phyloP scores from a whole-genome alignment of 23 tunicate species.

The Trididemnum clinides region DNA sequence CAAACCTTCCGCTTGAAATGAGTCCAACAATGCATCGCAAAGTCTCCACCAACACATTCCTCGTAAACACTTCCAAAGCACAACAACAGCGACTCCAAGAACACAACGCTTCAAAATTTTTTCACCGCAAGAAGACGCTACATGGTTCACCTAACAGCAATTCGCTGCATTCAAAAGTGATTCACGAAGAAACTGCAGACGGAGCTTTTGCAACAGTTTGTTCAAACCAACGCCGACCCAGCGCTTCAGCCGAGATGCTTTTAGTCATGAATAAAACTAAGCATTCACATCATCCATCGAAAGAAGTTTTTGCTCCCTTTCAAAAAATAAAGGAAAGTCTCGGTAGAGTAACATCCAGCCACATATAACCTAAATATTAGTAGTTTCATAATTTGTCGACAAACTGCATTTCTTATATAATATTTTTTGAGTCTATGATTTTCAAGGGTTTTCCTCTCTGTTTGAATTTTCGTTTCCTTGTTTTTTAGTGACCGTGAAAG shows the following conservation, averaged over 20 bases:
- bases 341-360: constrained; percentile 24
- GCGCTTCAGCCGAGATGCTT: constrained; percentile 63
- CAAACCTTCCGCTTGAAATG: constrained; percentile 68
- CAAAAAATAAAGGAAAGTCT: constrained; percentile 32
- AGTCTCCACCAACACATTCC: constrained; percentile 52
- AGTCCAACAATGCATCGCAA: constrained; percentile 88
- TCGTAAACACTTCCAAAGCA: constrained; percentile 28
- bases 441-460: too few relatives aligned
- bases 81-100: background rate
- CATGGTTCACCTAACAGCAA: background rate
- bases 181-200: background rate
- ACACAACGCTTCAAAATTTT: background rate
- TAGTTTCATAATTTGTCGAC: background rate
- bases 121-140: constrained; percentile 3
- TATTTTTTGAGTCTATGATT: too few relatives aligned
- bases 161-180: background rate
- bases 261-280: constrained; percentile 46
- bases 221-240: constrained; percentile 71
- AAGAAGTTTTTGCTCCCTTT: constrained; percentile 30
- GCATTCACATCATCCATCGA: background rate
- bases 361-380: constrained; percentile 4
- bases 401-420: background rate
- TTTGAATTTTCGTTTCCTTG: too few relatives aligned
- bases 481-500: too few relatives aligned
- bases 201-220: constrained; percentile 63